phyloP scores from a whole-genome alignment of 2,113 vertebrate genomes.

The Delphinus delphis region DNA sequence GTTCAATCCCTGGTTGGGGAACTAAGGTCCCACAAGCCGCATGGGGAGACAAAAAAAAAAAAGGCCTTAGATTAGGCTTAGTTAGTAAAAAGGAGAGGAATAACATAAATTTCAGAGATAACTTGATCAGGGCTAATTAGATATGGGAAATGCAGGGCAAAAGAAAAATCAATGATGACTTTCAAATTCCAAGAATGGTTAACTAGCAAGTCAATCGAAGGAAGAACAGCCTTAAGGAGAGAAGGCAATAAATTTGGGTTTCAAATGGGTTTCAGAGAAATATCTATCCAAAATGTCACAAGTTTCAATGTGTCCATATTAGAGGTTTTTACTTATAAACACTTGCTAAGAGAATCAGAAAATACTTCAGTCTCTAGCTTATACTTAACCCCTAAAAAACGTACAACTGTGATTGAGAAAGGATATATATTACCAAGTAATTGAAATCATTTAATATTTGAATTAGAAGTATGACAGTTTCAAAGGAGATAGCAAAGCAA shows the following conservation, averaged over 20 bases:
- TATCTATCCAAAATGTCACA: background rate
- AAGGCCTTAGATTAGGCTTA: background rate
- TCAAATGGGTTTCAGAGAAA: conserved; percentile 9
- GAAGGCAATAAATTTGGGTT: background rate
- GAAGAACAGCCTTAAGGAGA: background rate
- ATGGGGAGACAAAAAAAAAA: too few species aligned
- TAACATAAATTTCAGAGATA: background rate
- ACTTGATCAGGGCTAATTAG: background rate
- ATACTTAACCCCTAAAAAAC: conserved; percentile 19
- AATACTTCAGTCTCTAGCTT: background rate
- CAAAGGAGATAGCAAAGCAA: conserved; percentile 29
- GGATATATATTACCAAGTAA: conserved; percentile 16
- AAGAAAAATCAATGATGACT: background rate
- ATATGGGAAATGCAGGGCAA: background rate
- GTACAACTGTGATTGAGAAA: background rate
- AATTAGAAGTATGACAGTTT: conserved; percentile 45
- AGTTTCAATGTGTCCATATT: background rate
- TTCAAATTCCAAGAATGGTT: conserved; percentile 30
- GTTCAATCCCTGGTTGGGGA: too few species aligned
- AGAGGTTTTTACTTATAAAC: background rate
- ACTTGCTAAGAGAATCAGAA: conserved; percentile 41
- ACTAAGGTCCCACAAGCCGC: too few species aligned
- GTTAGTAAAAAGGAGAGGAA: background rate
- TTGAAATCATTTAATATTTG: background rate
- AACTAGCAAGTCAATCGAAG: background rate